Percentiles rank a stretch among this genome's conserved stretches.
Evolutionary conservation across 2,113 vertebrate genomes (phyloP).

Genomic region (Pangasianodon hypophthalmus): DNA sequence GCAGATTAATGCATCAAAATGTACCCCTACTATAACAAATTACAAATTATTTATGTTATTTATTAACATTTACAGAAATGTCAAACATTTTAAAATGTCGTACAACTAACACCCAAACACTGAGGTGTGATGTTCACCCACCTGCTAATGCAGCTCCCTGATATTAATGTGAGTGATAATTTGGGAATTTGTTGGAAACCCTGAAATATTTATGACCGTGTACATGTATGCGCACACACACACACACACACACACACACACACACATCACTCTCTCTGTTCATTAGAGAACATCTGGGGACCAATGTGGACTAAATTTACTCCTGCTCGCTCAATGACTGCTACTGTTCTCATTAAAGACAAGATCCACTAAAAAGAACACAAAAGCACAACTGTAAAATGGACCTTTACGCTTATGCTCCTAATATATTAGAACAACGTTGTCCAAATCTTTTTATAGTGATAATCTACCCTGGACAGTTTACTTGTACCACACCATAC

Average conservation of each 20-base stretch:
- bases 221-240: background rate
- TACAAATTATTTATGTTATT: background rate
- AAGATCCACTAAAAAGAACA: constrained; percentile 10
- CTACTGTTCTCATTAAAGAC: constrained; percentile 44
- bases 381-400: constrained; percentile 19
- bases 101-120: background rate
- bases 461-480: background rate
- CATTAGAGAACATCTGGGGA: constrained; percentile 73
- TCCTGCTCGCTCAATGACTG: constrained; percentile 34
- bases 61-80: constrained; percentile 7
- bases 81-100: background rate
- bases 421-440: background rate
- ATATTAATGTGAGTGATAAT: constrained; percentile 7
- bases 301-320: constrained; percentile 54
- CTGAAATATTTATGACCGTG: constrained; percentile 42
- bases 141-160: background rate
- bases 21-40: too few relatives aligned
- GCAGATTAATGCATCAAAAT: background rate
- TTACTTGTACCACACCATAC: background rate
- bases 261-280: constrained; percentile 53
- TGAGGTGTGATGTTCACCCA: background rate
- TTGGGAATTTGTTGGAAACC: constrained; percentile 27
- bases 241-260: background rate
- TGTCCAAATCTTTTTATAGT: background rate
- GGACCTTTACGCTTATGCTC: background rate